Evolutionary conservation across 2,888 invertebrate species (phyloP).

Genomic region (Muschampia plurimacula): DNA sequence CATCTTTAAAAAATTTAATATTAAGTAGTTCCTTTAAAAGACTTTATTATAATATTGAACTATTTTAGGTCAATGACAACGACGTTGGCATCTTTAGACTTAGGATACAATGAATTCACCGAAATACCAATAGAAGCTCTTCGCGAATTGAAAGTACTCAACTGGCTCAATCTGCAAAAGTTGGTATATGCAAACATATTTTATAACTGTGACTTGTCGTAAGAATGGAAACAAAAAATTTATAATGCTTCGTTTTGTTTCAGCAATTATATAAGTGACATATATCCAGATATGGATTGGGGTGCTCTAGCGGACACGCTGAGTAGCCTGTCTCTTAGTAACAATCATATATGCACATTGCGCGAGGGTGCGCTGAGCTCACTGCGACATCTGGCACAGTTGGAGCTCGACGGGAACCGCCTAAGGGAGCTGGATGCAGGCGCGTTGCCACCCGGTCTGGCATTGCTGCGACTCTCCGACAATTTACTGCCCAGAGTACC

Average conservation of each 20-base stretch:
- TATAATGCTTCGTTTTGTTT: conserved; percentile 52
- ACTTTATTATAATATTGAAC: neutral
- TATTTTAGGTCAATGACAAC: conserved; percentile 89
- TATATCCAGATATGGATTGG: conserved; percentile 85
- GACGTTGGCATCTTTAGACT: conserved; percentile 91
- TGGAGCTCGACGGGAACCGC: conserved; percentile 89
- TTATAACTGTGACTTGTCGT: neutral
- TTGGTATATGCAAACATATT: conserved; percentile 64
- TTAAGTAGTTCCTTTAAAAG: neutral
- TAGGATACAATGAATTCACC: conserved; percentile 90
- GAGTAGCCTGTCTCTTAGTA: conserved; percentile 90
- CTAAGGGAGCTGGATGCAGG: conserved; percentile 84
- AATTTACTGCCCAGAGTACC: conserved; percentile 88
- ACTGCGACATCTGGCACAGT: conserved; percentile 85
- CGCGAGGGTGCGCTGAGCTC: conserved; percentile 82
- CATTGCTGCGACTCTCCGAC: conserved; percentile 88
- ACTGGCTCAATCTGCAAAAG: conserved; percentile 92
- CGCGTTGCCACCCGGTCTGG: conserved; percentile 86
- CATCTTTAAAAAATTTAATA: neutral
- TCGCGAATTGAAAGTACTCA: conserved; percentile 87
- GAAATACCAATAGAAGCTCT: conserved; percentile 88
- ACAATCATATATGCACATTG: conserved; percentile 88
- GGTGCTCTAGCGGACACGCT: conserved; percentile 89
- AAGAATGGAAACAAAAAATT: neutral
- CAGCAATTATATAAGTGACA: conserved; percentile 89